These are phyloP conservation scores for Eudasyphora cyanicolor DNA, from an alignment of 2,888 invertebrate species.

Conservation along the genomic window DNA sequence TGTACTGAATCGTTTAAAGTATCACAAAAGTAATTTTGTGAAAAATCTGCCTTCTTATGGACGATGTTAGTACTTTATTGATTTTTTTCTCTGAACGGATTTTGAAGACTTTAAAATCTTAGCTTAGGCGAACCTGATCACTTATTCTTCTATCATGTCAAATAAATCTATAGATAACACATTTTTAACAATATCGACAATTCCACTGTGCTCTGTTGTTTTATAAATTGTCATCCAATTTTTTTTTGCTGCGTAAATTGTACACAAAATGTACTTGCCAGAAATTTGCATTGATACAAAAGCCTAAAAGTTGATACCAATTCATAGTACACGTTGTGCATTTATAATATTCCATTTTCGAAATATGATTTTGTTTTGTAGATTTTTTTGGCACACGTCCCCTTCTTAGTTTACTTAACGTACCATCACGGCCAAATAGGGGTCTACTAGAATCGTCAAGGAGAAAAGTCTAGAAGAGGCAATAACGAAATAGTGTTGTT, in stretches of 20 bases:
- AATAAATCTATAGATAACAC: too few species aligned
- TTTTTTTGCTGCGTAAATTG: constrained; percentile 13
- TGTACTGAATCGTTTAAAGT: too few species aligned
- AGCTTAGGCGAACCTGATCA: too few species aligned
- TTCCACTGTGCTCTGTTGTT: too few species aligned
- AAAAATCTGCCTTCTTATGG: too few species aligned
- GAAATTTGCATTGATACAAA: not conserved
- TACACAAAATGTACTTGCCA: not conserved
- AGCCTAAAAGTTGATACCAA: not conserved
- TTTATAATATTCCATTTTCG: constrained; percentile 43
- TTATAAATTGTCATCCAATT: not conserved
- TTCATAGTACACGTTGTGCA: constrained; percentile 65
- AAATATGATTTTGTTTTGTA: not conserved
- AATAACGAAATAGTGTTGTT: constrained; percentile 2
- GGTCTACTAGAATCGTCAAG: constrained; percentile 41
- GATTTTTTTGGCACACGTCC: not conserved
- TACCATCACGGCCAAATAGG: constrained; percentile 28
- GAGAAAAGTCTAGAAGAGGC: constrained; percentile 5
- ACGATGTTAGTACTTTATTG: too few species aligned
- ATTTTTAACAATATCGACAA: too few species aligned
- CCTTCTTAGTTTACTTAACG: not conserved
- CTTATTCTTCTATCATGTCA: too few species aligned
- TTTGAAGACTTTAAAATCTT: too few species aligned
- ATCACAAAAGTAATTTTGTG: too few species aligned
- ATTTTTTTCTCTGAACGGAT: too few species aligned